Evolutionary conservation across 2,113 vertebrate genomes (phyloP), one percentile per base, ranked within the genome.

Genomic region (Poeciliopsis turrubarensis): DNA sequence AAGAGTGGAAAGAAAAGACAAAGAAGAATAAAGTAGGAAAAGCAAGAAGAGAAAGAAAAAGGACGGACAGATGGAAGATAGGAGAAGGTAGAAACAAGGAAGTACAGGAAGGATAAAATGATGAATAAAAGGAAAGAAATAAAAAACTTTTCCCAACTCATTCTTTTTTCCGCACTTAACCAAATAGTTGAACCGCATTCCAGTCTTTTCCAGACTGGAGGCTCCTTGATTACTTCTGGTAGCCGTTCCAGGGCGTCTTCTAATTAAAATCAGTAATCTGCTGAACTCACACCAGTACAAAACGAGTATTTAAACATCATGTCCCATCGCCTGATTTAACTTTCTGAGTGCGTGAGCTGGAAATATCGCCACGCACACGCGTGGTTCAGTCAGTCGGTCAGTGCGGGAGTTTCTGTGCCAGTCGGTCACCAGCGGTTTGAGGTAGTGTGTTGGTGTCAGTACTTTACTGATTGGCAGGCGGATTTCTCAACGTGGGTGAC

Each of bases 361-460:
- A 79, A 70, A 79, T 61, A 67, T 51, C 75, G 77, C 67, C 70
- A 11, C 22, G 17, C 17, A 47, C 17, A 19, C 51, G n/a, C 0
- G 1, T 9, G 3, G 34, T 37, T 37, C 34, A 76, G 78, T 80
- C 73, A 65, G 86, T 84, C 72, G 65, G 82, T 89, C 84, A 89
- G 84, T 77, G 83, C 77, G 63, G 83, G 84, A 89, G 84, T 78
- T 72, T 88, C 85, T 61, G 73, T 87, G 89, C 86, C 89, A 87
- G 91, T 90, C 88, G 86, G 88, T 91, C 85, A 80, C 86, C 89
- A 78, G 81, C 73, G 86, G 75, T 91, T 90, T 93, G 94, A 95
- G 94, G 94, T 95, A 95, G 94, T 91, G 92, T 93, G 93, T 94
- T 93, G 92, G 90, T 91, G 89, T 94, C 94, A 94, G 94, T 94